Evolutionary conservation across 2,797 vertebrate species (phyloP).

Genomic region (Somateria mollissima): DNA sequence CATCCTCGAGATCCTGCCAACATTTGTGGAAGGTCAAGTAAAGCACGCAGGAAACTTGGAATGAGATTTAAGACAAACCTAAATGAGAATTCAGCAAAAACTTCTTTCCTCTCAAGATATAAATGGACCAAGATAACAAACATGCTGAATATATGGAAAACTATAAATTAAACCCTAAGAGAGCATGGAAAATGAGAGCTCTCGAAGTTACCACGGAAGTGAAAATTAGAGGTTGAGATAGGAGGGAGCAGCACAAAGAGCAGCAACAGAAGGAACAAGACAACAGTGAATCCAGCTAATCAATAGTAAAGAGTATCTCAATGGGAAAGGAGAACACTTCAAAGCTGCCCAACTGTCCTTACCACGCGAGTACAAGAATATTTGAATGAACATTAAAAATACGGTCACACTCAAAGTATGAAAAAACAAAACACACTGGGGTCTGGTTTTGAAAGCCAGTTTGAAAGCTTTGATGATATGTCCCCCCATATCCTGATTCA

Average conservation of each 20-base stretch:
- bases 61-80: constrained; percentile 39
- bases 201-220: not conserved
- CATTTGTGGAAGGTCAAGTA: constrained; percentile 45
- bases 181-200: not conserved
- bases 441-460: not conserved
- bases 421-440: not conserved
- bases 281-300: not conserved
- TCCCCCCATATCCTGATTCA: not conserved
- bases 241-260: not conserved
- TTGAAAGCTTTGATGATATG: not conserved
- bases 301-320: not conserved
- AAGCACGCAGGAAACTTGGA: constrained; percentile 56
- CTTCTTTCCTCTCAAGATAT: constrained; percentile 55
- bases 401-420: not conserved
- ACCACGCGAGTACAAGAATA: not conserved
- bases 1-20: constrained; percentile 1
- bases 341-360: not conserved
- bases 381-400: not conserved
- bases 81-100: constrained; percentile 60
- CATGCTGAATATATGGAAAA: constrained; percentile 22
- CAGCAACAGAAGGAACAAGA: not conserved
- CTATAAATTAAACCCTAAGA: constrained; percentile 6
- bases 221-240: constrained; percentile 9
- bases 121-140: constrained; percentile 48
- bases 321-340: not conserved